Percentiles rank a stretch among this genome's conserved stretches.
Conservation (phyloP, 2,888 invertebrate species). For the Campoplex nolae region DNA sequence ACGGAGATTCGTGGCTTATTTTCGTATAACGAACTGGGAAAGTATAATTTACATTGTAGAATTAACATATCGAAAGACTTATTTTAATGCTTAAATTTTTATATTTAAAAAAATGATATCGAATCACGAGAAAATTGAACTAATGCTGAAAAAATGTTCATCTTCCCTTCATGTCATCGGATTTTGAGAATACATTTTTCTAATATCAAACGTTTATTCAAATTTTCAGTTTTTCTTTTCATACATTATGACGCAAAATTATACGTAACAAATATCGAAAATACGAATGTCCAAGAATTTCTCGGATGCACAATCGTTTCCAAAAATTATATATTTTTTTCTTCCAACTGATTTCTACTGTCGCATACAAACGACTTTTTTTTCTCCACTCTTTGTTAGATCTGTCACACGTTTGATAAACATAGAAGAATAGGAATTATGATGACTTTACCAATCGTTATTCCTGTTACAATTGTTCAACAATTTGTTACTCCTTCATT, state of each 20-base stretch:
- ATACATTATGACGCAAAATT: constrained; percentile 15
- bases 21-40: not conserved
- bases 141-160: too few species aligned
- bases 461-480: not conserved
- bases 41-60: not conserved
- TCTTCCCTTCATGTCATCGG: not conserved
- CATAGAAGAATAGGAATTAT: not conserved
- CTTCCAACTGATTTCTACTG: not conserved
- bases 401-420: too few species aligned
- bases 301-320: not conserved
- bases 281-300: constrained; percentile 10
- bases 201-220: constrained; percentile 4
- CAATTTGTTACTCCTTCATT: not conserved
- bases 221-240: not conserved
- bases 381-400: too few species aligned
- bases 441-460: not conserved
- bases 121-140: not conserved
- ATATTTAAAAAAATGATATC: not conserved
- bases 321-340: not conserved
- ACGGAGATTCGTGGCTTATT: not conserved
- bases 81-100: not conserved
- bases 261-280: constrained; percentile 8
- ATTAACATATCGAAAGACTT: not conserved
- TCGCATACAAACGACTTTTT: too few species aligned
- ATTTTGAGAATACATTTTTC: not conserved